phyloP scores from a whole-genome alignment of 2,113 vertebrate species.

The Bujurquina vittata region DNA sequence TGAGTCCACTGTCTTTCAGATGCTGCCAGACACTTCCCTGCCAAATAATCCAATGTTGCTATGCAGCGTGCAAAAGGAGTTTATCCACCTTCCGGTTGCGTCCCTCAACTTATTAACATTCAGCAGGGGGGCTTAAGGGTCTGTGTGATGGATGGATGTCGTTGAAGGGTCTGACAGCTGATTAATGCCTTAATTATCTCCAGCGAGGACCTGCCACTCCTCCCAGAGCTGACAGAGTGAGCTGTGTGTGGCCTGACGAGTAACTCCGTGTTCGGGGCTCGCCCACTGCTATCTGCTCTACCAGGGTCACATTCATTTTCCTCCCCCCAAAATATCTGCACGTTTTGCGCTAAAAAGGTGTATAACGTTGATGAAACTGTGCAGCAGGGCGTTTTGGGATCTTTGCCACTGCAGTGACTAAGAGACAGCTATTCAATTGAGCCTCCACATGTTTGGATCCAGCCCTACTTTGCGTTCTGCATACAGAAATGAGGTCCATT shows the following conservation, averaged over 20 bases:
- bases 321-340: conserved; percentile 59
- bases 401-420: conserved; percentile 31
- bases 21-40: conserved; percentile 38
- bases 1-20: conserved; percentile 29
- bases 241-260: conserved; percentile 77
- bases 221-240: conserved; percentile 76
- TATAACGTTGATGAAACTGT: conserved; percentile 57
- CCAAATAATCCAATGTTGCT: conserved; percentile 54
- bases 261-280: conserved; percentile 73
- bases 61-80: conserved; percentile 54
- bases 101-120: conserved; percentile 75
- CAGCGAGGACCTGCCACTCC: conserved; percentile 70
- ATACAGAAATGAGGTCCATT: background rate
- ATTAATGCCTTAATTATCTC: conserved; percentile 87
- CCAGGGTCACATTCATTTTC: conserved; percentile 78
- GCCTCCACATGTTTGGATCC: background rate
- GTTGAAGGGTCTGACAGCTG: conserved; percentile 81
- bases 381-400: conserved; percentile 51
- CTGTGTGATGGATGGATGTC: conserved; percentile 80
- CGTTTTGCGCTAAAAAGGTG: conserved; percentile 57
- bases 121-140: conserved; percentile 74
- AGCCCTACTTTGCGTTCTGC: background rate
- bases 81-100: conserved; percentile 67
- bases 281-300: conserved; percentile 72
- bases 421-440: conserved; percentile 45